These are phyloP conservation scores for Epicampocera succincta DNA, from an alignment of 2,888 invertebrate species.

Conservation along the genomic window DNA sequence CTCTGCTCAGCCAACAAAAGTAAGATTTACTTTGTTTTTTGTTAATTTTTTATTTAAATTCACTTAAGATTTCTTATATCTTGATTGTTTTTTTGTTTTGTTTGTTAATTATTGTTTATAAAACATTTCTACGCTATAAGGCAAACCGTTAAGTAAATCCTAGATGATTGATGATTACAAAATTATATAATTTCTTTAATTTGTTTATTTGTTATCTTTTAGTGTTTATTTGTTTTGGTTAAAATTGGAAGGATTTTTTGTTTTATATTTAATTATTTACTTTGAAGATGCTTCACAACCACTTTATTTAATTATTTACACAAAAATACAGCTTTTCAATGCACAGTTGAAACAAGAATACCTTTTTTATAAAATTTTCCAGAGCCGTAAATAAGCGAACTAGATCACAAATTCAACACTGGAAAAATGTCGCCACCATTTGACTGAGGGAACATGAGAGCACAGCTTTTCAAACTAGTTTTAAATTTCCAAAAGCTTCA, in stretches of 20 bases:
- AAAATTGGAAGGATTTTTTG: conserved; percentile 59
- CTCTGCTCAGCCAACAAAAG: conserved; percentile 23
- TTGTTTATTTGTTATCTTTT: too few species aligned
- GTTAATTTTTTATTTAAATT: conserved; percentile 30
- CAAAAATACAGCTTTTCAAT: conserved; percentile 41
- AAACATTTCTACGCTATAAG: conserved; percentile 68
- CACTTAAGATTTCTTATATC: conserved; percentile 40
- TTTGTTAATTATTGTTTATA: conserved; percentile 42
- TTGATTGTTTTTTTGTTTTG: conserved; percentile 14
- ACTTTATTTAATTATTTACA: conserved; percentile 59
- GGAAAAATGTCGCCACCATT: too few species aligned
- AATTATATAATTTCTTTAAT: conserved; percentile 38
- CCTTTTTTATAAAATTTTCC: neutral
- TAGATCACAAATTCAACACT: neutral
- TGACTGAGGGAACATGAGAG: too few species aligned
- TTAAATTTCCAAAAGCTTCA: too few species aligned
- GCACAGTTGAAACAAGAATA: conserved; percentile 10
- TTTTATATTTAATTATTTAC: conserved; percentile 31
- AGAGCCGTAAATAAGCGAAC: neutral
- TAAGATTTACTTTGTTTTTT: conserved; percentile 12
- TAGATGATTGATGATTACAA: conserved; percentile 64
- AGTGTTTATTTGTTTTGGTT: conserved; percentile 28
- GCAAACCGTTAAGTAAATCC: conserved; percentile 68
- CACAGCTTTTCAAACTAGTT: too few species aligned
- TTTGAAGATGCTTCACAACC: conserved; percentile 67